phyloP scores from a whole-genome alignment of 92 coral and sea anemone genomes.

The Parazoanthus atlanticus region DNA sequence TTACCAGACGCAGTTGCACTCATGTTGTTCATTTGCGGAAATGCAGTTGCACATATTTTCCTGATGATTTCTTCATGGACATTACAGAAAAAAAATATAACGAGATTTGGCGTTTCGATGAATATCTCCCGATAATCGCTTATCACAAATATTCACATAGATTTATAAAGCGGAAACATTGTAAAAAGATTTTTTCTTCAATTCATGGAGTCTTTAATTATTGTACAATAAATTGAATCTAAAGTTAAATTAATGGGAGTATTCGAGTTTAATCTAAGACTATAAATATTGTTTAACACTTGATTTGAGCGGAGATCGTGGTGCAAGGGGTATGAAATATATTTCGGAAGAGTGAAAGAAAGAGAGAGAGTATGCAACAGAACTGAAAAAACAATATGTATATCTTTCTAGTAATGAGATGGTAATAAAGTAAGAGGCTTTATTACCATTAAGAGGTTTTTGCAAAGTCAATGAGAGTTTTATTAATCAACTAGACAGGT shows the following conservation, averaged over 20 bases:
- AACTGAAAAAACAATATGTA: neutral
- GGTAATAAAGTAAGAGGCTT: neutral
- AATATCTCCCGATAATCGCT: neutral
- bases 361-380: neutral
- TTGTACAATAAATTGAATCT: neutral
- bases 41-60: neutral
- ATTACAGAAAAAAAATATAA: neutral
- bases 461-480: neutral
- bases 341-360: neutral
- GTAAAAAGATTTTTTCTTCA: neutral
- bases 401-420: neutral
- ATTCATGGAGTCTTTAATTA: neutral
- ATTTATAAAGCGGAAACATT: neutral
- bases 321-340: neutral
- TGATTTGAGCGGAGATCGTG: neutral
- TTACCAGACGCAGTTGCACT: neutral
- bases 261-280: neutral
- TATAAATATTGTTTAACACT: neutral
- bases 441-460: neutral
- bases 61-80: neutral
- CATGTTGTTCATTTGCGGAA: neutral
- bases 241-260: too few relatives aligned
- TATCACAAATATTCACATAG: neutral
- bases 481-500: conserved; percentile 2
- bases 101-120: neutral